Evolutionary conservation across 2,888 invertebrate genomes (phyloP).

Genomic region (Cheilosia variabilis): DNA sequence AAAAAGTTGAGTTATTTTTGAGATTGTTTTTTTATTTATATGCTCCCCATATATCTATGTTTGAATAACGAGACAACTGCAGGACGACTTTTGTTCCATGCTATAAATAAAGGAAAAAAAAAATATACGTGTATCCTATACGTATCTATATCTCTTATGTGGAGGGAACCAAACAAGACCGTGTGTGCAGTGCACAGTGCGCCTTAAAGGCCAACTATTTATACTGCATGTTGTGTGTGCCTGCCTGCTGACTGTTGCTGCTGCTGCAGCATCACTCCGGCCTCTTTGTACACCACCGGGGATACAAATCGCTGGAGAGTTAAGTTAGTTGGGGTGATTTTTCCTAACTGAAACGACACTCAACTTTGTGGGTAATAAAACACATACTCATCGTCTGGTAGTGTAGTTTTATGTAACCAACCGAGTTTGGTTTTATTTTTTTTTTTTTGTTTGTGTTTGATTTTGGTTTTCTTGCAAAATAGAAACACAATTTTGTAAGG

Average conservation of each 20-base stretch:
- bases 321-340: slow-evolving; percentile 71
- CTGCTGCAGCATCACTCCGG: slow-evolving; percentile 39
- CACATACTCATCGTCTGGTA: slow-evolving; percentile 68
- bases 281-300: slow-evolving; percentile 51
- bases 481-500: slow-evolving; percentile 39
- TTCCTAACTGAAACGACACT: slow-evolving; percentile 74
- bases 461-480: slow-evolving; percentile 48
- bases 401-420: slow-evolving; percentile 71
- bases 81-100: slow-evolving; percentile 72
- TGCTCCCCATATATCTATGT: slow-evolving; percentile 72
- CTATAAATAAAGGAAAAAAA: slow-evolving; percentile 57
- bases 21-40: slow-evolving; percentile 46
- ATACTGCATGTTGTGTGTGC: slow-evolving; percentile 60
- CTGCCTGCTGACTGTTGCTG: slow-evolving; percentile 13
- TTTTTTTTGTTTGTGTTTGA: slow-evolving; percentile 18
- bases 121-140: slow-evolving; percentile 9
- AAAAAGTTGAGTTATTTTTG: slow-evolving; percentile 70
- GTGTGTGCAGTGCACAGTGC: slow-evolving; percentile 55
- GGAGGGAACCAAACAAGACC: slow-evolving; percentile 32
- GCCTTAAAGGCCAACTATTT: slow-evolving; percentile 71
- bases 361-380: slow-evolving; percentile 75
- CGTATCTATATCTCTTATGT: slow-evolving; percentile 48
- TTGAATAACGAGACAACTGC: slow-evolving; percentile 75
- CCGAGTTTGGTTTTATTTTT: slow-evolving; percentile 46
- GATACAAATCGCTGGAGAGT: slow-evolving; percentile 71